phyloP scores from a whole-genome alignment of 2,797 vertebrate species.

The Poecilia wingei region DNA sequence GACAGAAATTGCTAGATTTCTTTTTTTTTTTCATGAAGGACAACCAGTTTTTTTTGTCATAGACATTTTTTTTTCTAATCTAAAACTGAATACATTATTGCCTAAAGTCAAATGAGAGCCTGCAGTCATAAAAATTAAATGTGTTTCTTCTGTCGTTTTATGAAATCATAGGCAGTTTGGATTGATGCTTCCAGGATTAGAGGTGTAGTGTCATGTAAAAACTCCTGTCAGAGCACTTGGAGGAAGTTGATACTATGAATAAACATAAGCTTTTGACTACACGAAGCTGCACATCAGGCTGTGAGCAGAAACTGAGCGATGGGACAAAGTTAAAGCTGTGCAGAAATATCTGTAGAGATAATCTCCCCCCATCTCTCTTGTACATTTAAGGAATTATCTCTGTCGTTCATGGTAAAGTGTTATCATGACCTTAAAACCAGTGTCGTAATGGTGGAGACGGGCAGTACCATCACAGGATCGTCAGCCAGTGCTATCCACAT shows the following conservation, averaged over 20 bases:
- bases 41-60: conserved; percentile 56
- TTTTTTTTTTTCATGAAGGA: conserved; percentile 24
- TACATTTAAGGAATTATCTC: conserved; percentile 75
- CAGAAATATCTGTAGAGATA: conserved; percentile 62
- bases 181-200: conserved; percentile 54
- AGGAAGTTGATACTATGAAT: conserved; percentile 69
- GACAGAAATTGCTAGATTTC: neutral
- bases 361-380: conserved; percentile 67
- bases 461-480: conserved; percentile 43
- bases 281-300: conserved; percentile 48
- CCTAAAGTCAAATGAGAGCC: conserved; percentile 41
- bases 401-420: conserved; percentile 62
- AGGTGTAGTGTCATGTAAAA: conserved; percentile 48
- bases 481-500: conserved; percentile 33
- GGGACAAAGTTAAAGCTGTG: conserved; percentile 47
- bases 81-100: conserved; percentile 68
- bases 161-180: conserved; percentile 29
- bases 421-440: conserved; percentile 75
- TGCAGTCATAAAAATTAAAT: conserved; percentile 19
- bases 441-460: conserved; percentile 54
- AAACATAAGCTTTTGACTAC: conserved; percentile 69
- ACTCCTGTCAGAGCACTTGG: conserved; percentile 62
- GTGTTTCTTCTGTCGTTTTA: conserved; percentile 24
- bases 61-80: conserved; percentile 58
- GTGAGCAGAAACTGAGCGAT: conserved; percentile 48